Conservation (phyloP, 2,888 invertebrate genomes). For the Empis livida region DNA sequence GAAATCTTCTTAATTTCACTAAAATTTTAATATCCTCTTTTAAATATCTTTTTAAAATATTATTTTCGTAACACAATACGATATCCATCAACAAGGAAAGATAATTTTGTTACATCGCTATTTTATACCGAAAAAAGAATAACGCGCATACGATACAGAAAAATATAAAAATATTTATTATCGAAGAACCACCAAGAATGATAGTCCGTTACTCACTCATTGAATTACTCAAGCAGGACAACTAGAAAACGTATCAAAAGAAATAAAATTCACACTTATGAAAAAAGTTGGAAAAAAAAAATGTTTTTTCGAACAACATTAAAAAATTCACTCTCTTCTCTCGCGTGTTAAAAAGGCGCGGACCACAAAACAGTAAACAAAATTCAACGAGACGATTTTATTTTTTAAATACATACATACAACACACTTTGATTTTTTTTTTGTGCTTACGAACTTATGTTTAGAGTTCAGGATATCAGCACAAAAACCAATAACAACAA, state of each 20-base stretch:
- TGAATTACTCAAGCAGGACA: neutral
- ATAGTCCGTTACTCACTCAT: slow-evolving; percentile 1
- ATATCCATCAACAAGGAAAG: no score
- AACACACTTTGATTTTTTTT: no score
- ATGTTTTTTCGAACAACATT: neutral
- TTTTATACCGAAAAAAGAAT: no score
- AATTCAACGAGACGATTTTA: neutral
- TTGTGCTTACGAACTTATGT: no score
- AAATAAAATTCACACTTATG: neutral
- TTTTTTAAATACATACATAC: no score
- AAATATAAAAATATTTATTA: neutral
- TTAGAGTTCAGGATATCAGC: no score
- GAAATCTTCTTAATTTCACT: no score
- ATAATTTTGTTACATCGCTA: no score
- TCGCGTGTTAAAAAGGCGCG: neutral
- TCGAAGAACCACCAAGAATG: neutral
- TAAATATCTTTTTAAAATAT: no score
- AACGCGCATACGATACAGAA: neutral
- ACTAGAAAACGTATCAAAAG: neutral
- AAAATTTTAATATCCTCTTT: no score
- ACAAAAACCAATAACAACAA: no score
- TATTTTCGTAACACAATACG: no score
- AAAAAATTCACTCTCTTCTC: neutral
- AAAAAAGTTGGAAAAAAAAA: neutral
- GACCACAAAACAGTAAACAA: neutral